Evolutionary conservation across 64 coral and sea anemone species (phyloP).

Genomic region (Actinia equina): DNA sequence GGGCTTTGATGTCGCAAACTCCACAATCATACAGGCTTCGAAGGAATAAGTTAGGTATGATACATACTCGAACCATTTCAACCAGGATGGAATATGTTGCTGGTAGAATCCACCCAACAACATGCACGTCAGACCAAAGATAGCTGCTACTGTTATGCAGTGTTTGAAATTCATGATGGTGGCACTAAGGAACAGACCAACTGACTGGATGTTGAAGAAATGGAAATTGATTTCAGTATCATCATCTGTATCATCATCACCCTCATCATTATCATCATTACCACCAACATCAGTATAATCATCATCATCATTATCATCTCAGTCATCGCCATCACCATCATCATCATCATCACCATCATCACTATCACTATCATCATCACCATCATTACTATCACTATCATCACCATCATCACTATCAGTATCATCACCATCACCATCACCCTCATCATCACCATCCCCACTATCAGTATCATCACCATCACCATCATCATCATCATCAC

Average conservation of each 20-base stretch:
- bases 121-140: conserved; percentile 66
- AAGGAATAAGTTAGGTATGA: conserved; percentile 75
- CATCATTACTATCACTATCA: too few relatives aligned
- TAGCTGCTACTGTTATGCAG: conserved; percentile 53
- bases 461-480: too few relatives aligned
- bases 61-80: conserved; percentile 69
- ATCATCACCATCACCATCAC: too few relatives aligned
- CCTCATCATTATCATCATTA: too few relatives aligned
- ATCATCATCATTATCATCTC: too few relatives aligned
- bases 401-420: too few relatives aligned
- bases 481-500: neutral
- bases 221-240: neutral
- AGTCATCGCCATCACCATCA: too few relatives aligned
- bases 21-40: conserved; percentile 46
- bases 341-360: too few relatives aligned
- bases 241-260: too few relatives aligned
- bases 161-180: conserved; percentile 90
- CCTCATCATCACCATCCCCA: too few relatives aligned
- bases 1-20: conserved; percentile 68
- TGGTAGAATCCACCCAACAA: conserved; percentile 86
- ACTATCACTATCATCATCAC: too few relatives aligned
- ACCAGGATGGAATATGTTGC: conserved; percentile 68
- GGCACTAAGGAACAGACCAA: conserved; percentile 86
- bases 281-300: too few relatives aligned
- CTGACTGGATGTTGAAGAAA: conserved; percentile 46